Percentiles rank a stretch among this genome's conserved stretches.
phyloP scores from a whole-genome alignment of 1,140 invertebrate species.

The Phymastichus coffea region DNA sequence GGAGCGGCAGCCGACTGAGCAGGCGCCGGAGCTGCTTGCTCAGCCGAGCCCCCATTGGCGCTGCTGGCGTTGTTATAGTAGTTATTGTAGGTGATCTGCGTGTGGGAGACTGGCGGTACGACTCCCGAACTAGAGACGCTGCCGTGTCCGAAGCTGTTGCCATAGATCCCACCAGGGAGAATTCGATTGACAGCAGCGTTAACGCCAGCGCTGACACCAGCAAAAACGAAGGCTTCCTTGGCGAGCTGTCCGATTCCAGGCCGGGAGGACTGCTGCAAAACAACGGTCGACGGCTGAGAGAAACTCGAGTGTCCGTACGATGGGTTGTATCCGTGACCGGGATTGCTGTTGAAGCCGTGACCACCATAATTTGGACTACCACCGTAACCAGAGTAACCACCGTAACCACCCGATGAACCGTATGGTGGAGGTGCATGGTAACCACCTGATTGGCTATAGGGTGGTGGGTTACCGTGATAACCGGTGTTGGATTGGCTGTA shows the following conservation, averaged over 20 bases:
- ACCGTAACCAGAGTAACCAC: slow-evolving; percentile 11
- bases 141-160: slow-evolving; percentile 32
- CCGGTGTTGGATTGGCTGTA: neutral
- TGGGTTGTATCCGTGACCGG: slow-evolving; percentile 39
- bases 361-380: slow-evolving; percentile 23
- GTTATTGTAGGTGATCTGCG: slow-evolving; percentile 52
- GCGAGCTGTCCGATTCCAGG: slow-evolving; percentile 54
- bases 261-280: slow-evolving; percentile 39
- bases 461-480: neutral
- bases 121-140: slow-evolving; percentile 21
- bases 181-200: slow-evolving; percentile 52
- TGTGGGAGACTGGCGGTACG: slow-evolving; percentile 39
- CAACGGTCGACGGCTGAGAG: slow-evolving; percentile 41
- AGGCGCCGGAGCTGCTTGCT: slow-evolving; percentile 6
- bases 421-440: slow-evolving; percentile 12
- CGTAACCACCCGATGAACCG: slow-evolving; percentile 11
- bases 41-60: slow-evolving; percentile 17
- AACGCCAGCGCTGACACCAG: slow-evolving; percentile 50
- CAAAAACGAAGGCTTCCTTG: slow-evolving; percentile 54
- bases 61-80: slow-evolving; percentile 50
- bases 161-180: slow-evolving; percentile 51
- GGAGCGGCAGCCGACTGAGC: slow-evolving; percentile 15
- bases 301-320: slow-evolving; percentile 34
- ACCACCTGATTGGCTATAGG: slow-evolving; percentile 32
- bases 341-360: slow-evolving; percentile 29